Base-by-base conservation (phyloP, 2,888 invertebrate genomes). In the Drosophila atripex region DNA sequence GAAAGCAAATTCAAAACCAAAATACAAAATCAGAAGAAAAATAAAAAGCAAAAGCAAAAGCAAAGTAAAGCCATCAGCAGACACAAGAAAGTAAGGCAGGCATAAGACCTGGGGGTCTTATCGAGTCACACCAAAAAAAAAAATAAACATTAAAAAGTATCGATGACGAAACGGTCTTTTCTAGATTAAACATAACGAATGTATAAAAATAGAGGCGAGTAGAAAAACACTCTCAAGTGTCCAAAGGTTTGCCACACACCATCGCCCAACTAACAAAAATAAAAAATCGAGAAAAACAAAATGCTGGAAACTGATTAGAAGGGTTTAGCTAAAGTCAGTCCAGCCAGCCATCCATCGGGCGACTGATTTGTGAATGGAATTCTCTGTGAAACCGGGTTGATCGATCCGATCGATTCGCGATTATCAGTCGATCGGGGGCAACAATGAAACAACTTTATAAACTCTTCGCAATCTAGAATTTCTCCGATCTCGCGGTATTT, bases 371-470 rank as follows among this genome's bases (percentile, higher is more conserved):
- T 64, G 64, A 64, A 64, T 64, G 64, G 64, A 64, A 64, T 65
- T 64, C 64, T 66, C 53, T 64, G 45, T 65, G 52, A 21, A 18
- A 65, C 12, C 51, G 35, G 32, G 18, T 32, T 63, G 52, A 30
- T 39, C 39, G 50, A 50, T 38, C 39, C 35, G 65, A 65, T 65
- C 65, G 59, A 68, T 32, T 12, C 25, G 41, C 9, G 9, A 75
- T 79, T 87, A 88, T 88, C 88, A 80, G 57, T 56, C 61, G 61
- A 60, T 61, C 57, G 39, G 38, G 39, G 35, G 75, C 75, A 82
- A 85, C 77, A 87, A 77, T 77, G 71, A 83, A 76, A 64, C 70
- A 69, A 69, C 59, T 69, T 53, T 69, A 68, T 66, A 55, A 28
- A 30, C 32, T 35, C 60, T 60, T 60, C 38, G 60, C 60, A 50